Evolutionary conservation across 2,113 vertebrate species (phyloP).

Genomic region (Tachysurus fulvidraco): DNA sequence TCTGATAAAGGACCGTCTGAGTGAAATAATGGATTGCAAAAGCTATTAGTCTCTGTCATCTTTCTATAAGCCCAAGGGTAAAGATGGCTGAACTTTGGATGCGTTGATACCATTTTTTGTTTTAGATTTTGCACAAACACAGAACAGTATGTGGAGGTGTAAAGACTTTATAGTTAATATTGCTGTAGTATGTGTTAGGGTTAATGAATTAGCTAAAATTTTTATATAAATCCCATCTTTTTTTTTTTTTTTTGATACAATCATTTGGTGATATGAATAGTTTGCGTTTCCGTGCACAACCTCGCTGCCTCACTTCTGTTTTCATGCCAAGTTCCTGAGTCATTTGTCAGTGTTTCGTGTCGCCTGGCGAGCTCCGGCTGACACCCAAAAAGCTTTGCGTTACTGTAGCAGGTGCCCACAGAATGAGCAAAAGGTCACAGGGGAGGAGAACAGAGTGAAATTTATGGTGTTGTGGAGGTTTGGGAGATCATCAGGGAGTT

Average conservation of each 20-base stretch:
- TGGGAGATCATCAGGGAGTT: not conserved
- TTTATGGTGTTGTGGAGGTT: slow-evolving; percentile 20
- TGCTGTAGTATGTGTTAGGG: not conserved
- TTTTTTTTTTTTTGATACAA: slow-evolving; percentile 29
- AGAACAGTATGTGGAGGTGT: not conserved
- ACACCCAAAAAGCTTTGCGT: slow-evolving; percentile 56
- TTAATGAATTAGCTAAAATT: not conserved
- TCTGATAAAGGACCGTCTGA: slow-evolving; percentile 39
- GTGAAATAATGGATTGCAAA: slow-evolving; percentile 43
- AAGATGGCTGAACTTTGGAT: not conserved
- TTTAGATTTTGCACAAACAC: not conserved
- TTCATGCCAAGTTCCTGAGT: slow-evolving; percentile 65
- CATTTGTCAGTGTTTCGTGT: slow-evolving; percentile 67
- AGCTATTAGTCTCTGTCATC: slow-evolving; percentile 49
- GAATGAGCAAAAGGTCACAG: slow-evolving; percentile 28
- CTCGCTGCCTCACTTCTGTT: slow-evolving; percentile 56
- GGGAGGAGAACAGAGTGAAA: slow-evolving; percentile 5
- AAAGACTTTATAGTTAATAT: too few relatives aligned
- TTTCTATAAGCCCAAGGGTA: slow-evolving; percentile 28
- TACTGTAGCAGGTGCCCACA: slow-evolving; percentile 36
- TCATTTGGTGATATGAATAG: slow-evolving; percentile 50
- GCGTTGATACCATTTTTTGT: not conserved
- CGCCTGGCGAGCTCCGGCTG: slow-evolving; percentile 54
- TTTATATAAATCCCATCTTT: too few relatives aligned
- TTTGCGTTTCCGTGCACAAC: slow-evolving; percentile 58